Evolutionary conservation across 2,797 vertebrate species (phyloP).

Genomic region (Hyperoplus immaculatus): DNA sequence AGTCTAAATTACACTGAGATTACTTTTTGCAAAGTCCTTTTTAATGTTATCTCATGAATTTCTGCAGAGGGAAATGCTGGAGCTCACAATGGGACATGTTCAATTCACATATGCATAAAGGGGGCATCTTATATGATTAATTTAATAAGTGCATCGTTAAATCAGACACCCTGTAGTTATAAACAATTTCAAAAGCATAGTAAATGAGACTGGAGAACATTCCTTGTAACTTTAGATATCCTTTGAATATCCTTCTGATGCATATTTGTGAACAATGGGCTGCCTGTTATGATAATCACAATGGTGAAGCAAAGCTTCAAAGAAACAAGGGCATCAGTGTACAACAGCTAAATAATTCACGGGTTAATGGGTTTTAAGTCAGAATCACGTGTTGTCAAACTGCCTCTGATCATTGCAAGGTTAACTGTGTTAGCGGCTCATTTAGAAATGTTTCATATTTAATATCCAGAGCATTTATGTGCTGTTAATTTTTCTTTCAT

Average conservation of each 20-base stretch:
- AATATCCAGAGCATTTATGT: not conserved
- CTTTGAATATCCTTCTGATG: constrained; percentile 8
- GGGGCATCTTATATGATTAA: not conserved
- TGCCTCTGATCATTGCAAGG: constrained; percentile 11
- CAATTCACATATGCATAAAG: too few relatives aligned
- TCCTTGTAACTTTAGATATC: not conserved
- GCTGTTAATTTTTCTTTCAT: not conserved
- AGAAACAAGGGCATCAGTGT: constrained; percentile 35
- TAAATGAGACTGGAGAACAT: constrained; percentile 15
- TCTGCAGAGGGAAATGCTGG: too few relatives aligned
- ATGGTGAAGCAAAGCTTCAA: constrained; percentile 36
- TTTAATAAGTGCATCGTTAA: too few relatives aligned
- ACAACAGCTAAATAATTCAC: constrained; percentile 57
- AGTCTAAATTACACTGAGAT: too few relatives aligned
- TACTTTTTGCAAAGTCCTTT: too few relatives aligned
- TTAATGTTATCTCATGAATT: too few relatives aligned
- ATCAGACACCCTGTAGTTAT: constrained; percentile 11
- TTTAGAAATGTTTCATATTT: constrained; percentile 14
- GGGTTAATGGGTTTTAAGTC: too few relatives aligned
- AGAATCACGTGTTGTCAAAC: constrained; percentile 41
- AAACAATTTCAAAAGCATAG: constrained; percentile 9
- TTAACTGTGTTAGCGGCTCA: constrained; percentile 13
- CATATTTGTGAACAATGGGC: constrained; percentile 17
- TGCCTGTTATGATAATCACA: constrained; percentile 10
- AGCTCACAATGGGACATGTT: too few relatives aligned